Conservation (phyloP, 2,888 invertebrate species). For the Agrotis puta region DNA sequence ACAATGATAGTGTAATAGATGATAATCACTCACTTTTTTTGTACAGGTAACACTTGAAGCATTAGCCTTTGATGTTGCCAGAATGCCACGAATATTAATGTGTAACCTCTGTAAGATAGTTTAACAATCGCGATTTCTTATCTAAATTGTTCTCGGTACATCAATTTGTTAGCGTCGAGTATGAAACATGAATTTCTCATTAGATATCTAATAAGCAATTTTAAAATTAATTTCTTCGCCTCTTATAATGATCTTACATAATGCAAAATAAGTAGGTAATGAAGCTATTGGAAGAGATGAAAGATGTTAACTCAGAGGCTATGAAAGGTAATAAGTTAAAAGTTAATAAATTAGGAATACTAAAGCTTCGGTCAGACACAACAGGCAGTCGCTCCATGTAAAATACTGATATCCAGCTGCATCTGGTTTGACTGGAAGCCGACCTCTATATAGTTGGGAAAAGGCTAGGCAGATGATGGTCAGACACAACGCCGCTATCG, state of each 20-base stretch:
- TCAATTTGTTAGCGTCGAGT: constrained; percentile 55
- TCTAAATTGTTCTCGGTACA: constrained; percentile 59
- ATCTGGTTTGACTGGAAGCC: too few relatives aligned
- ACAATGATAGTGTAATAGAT: constrained; percentile 70
- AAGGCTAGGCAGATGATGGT: too few relatives aligned
- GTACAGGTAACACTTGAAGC: constrained; percentile 32
- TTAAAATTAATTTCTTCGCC: constrained; percentile 41
- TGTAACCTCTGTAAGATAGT: constrained; percentile 43
- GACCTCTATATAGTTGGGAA: too few relatives aligned
- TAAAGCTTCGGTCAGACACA: too few relatives aligned
- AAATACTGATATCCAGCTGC: too few relatives aligned
- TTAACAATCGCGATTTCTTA: constrained; percentile 59
- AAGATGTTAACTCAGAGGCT: constrained; percentile 23
- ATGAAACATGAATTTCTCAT: constrained; percentile 43
- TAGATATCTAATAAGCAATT: constrained; percentile 44
- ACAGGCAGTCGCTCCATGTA: too few relatives aligned
- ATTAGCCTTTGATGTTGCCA: constrained; percentile 55
- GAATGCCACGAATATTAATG: constrained; percentile 56
- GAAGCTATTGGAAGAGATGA: constrained; percentile 28
- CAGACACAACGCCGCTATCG: too few relatives aligned
- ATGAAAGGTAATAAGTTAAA: constrained; percentile 38
- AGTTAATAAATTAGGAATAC: constrained; percentile 8
- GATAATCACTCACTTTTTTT: constrained; percentile 72
- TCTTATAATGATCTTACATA: constrained; percentile 31
- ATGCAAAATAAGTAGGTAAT: constrained; percentile 5